These are phyloP conservation scores for Caenorhabditis becei DNA, from an alignment of 2,888 invertebrate genomes.

Conservation along the genomic window DNA sequence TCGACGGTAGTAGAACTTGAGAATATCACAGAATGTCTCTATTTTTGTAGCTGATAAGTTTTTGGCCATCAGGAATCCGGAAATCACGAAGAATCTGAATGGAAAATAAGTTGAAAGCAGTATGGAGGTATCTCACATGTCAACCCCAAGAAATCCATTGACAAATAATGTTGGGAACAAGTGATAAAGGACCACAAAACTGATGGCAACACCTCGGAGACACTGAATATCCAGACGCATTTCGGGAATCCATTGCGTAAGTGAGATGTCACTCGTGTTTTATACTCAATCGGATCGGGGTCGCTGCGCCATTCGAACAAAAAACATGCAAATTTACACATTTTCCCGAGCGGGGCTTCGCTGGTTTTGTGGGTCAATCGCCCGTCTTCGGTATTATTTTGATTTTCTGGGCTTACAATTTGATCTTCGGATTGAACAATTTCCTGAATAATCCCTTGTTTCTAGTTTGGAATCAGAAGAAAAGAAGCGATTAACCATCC, in stretches of 20 bases:
- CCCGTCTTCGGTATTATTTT: conserved; percentile 13
- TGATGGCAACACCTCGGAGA: conserved; percentile 54
- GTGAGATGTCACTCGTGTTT: background rate
- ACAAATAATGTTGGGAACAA: conserved; percentile 46
- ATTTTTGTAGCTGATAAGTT: conserved; percentile 35
- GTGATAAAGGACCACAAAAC: conserved; percentile 50
- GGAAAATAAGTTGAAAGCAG: too few relatives aligned
- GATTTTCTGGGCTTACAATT: background rate
- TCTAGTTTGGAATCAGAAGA: too few relatives aligned
- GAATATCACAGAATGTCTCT: conserved; percentile 10
- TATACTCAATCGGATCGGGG: conserved; percentile 34
- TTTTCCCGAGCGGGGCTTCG: conserved; percentile 14
- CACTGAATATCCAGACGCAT: conserved; percentile 56
- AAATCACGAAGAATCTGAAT: conserved; percentile 62
- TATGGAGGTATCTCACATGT: conserved; percentile 29
- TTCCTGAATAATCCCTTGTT: background rate
- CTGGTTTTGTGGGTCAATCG: conserved; percentile 54
- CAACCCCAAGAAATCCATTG: conserved; percentile 61
- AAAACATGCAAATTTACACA: conserved; percentile 41
- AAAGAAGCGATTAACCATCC: too few relatives aligned
- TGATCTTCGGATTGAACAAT: background rate
- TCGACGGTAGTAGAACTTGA: conserved; percentile 46
- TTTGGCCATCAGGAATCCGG: conserved; percentile 58
- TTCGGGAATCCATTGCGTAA: background rate
- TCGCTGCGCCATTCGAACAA: conserved; percentile 13